These are phyloP conservation scores for Turdus rufiventris DNA, from an alignment of 2,113 vertebrate genomes.

Conservation along the genomic window DNA sequence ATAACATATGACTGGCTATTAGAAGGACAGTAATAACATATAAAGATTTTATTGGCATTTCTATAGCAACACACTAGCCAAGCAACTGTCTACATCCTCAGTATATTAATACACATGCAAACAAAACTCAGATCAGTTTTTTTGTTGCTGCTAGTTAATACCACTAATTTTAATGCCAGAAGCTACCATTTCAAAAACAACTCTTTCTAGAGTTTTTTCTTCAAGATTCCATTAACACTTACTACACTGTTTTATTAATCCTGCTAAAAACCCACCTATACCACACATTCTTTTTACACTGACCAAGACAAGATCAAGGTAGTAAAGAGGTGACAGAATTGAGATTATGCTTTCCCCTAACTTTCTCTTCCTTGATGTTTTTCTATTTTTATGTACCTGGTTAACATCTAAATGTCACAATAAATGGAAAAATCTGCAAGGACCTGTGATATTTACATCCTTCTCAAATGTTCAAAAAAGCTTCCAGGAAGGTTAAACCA, in stretches of 20 bases:
- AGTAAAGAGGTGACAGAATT: not conserved
- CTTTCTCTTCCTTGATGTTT: not conserved
- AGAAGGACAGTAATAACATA: not conserved
- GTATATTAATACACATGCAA: not conserved
- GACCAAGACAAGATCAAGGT: not conserved
- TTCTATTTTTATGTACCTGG: not conserved
- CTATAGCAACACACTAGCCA: not conserved
- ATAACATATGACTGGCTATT: not conserved
- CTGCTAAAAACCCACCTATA: not conserved
- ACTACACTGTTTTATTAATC: not conserved
- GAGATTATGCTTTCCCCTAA: not conserved
- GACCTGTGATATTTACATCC: not conserved
- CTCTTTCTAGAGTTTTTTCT: not conserved
- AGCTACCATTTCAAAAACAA: not conserved
- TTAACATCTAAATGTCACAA: not conserved
- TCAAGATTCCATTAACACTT: not conserved
- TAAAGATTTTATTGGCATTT: not conserved
- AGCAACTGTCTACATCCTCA: not conserved
- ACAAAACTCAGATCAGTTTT: not conserved
- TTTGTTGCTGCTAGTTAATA: not conserved
- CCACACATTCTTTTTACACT: not conserved
- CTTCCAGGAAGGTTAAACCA: not conserved
- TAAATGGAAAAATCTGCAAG: not conserved
- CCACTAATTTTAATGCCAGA: not conserved
- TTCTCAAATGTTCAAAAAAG: not conserved